Conservation (phyloP, 2,797 vertebrate genomes). For the Spinus pinus region DNA sequence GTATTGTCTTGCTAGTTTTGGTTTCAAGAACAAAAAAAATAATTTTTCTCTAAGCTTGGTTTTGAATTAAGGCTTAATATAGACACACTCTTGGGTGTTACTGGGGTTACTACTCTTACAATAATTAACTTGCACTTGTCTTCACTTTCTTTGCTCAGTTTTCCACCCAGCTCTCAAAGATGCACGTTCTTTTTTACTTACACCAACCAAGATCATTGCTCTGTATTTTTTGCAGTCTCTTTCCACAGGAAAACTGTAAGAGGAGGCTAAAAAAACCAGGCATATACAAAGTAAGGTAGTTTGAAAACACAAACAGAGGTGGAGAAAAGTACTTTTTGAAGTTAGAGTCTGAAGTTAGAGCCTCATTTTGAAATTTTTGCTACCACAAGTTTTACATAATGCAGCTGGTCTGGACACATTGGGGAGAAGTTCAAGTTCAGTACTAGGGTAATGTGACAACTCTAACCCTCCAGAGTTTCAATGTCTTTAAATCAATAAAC, state of each 20-base stretch:
- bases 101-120: not conserved
- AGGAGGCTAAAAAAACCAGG: not conserved
- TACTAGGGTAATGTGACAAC: not conserved
- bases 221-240: not conserved
- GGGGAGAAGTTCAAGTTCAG: not conserved
- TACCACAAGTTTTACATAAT: not conserved
- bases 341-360: not conserved
- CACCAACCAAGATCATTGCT: not conserved
- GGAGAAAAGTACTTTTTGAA: not conserved
- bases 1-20: not conserved
- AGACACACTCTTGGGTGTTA: not conserved
- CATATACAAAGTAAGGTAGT: not conserved
- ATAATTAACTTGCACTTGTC: not conserved
- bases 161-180: not conserved
- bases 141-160: not conserved
- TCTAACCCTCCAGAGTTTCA: not conserved
- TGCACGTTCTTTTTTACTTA: rapidly evolving
- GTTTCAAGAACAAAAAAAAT: not conserved
- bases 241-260: not conserved
- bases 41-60: not conserved
- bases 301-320: not conserved
- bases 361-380: not conserved
- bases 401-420: not conserved
- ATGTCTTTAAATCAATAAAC: not conserved
- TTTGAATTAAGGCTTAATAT: not conserved